Percentiles rank a stretch among this genome's conserved stretches.
These are phyloP conservation scores for Therioaphis trifolii DNA, from an alignment of 2,888 invertebrate genomes.

Conservation along the genomic window DNA sequence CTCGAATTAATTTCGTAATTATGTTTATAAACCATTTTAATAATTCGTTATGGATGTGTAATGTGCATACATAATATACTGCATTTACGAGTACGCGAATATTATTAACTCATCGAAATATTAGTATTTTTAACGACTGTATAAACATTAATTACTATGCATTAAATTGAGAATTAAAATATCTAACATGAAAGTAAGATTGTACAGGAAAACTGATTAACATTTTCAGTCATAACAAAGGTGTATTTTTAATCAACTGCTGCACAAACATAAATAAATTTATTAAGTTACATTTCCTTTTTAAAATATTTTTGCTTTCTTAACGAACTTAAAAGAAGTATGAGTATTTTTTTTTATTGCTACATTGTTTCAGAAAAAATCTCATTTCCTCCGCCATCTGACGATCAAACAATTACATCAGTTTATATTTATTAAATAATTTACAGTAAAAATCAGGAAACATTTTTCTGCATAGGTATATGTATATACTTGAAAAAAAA, in stretches of 20 bases:
- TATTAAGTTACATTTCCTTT: constrained; percentile 31
- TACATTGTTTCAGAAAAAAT: neutral
- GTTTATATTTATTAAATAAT: neutral
- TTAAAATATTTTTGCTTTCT: constrained; percentile 17
- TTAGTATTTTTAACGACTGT: neutral
- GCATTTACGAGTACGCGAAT: too few species aligned
- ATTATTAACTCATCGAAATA: neutral
- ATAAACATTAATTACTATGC: neutral
- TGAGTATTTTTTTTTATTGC: neutral
- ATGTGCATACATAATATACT: too few species aligned
- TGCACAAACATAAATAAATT: constrained; percentile 20
- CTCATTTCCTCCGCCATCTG: neutral
- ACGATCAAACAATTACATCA: neutral
- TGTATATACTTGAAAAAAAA: neutral
- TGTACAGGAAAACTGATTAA: constrained; percentile 11
- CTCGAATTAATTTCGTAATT: too few species aligned
- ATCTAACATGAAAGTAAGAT: neutral
- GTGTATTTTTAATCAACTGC: constrained; percentile 16
- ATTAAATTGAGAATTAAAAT: neutral
- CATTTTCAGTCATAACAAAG: constrained; percentile 3
- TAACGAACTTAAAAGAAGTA: neutral
- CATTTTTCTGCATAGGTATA: neutral
- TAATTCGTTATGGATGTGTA: too few species aligned
- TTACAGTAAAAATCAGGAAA: neutral
- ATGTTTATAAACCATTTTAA: too few species aligned